phyloP scores from a whole-genome alignment of 2,113 vertebrate genomes.

The Athene cunicularia region DNA sequence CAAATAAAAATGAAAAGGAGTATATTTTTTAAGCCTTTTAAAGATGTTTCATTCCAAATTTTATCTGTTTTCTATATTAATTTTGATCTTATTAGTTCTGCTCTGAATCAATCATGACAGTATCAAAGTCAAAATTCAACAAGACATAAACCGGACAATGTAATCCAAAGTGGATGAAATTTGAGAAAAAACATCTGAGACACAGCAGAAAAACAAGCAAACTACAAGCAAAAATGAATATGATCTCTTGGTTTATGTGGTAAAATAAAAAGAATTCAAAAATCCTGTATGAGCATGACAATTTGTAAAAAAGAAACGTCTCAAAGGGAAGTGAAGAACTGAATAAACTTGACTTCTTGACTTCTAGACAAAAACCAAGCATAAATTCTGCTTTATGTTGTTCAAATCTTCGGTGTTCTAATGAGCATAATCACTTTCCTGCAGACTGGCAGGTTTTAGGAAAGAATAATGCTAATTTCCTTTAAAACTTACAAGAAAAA shows the following conservation, averaged over 20 bases:
- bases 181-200: not conserved
- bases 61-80: accelerated
- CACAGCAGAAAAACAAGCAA: not conserved
- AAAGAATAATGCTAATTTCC: not conserved
- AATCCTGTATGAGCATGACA: not conserved
- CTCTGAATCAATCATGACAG: not conserved
- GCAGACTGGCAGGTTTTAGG: not conserved
- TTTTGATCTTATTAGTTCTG: not conserved
- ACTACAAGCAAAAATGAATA: not conserved
- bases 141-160: not conserved
- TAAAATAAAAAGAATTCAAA: not conserved
- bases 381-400: not conserved
- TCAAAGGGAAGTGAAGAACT: not conserved
- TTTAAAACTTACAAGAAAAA: not conserved
- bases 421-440: not conserved
- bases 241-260: not conserved
- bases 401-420: not conserved
- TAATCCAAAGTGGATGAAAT: not conserved
- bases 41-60: not conserved
- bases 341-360: not conserved
- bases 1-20: not conserved
- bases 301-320: not conserved
- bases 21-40: not conserved
- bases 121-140: not conserved
- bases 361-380: not conserved